phyloP scores from a whole-genome alignment of 1,140 invertebrate genomes.

The Lethrus apterus region DNA sequence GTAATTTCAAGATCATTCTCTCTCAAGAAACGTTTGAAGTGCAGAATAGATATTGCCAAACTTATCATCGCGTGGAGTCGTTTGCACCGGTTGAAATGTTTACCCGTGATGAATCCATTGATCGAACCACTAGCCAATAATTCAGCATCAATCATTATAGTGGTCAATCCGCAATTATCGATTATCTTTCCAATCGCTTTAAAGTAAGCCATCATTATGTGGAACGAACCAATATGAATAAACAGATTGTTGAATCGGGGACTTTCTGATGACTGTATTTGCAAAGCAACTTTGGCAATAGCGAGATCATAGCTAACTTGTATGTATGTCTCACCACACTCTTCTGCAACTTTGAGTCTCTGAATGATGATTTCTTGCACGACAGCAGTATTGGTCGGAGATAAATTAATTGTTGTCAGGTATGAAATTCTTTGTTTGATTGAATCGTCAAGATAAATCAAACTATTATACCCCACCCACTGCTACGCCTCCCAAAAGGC shows the following conservation, averaged over 20 bases:
- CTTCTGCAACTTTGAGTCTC: conserved; percentile 25
- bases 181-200: conserved; percentile 45
- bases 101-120: conserved; percentile 39
- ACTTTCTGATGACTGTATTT: conserved; percentile 37
- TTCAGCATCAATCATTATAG: conserved; percentile 39
- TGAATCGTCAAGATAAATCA: conserved; percentile 20
- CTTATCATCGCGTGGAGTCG: conserved; percentile 40
- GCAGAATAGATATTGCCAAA: conserved; percentile 40
- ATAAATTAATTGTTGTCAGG: conserved; percentile 34
- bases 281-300: conserved; percentile 41
- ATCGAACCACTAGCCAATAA: conserved; percentile 43
- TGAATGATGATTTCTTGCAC: conserved; percentile 34
- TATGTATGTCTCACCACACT: conserved; percentile 31
- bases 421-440: conserved; percentile 27
- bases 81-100: conserved; percentile 46
- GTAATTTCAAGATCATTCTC: conserved; percentile 21
- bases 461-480: conserved; percentile 27
- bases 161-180: conserved; percentile 38
- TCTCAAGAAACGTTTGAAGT: conserved; percentile 35
- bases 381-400: conserved; percentile 31
- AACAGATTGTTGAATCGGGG: conserved; percentile 41
- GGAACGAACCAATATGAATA: conserved; percentile 44
- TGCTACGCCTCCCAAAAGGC: no score
- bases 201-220: conserved; percentile 45
- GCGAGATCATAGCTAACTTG: conserved; percentile 39